Evolutionary conservation across 1,140 invertebrate genomes (phyloP), one percentile per base, ranked within the genome.

Genomic region (Cydia amplana): DNA sequence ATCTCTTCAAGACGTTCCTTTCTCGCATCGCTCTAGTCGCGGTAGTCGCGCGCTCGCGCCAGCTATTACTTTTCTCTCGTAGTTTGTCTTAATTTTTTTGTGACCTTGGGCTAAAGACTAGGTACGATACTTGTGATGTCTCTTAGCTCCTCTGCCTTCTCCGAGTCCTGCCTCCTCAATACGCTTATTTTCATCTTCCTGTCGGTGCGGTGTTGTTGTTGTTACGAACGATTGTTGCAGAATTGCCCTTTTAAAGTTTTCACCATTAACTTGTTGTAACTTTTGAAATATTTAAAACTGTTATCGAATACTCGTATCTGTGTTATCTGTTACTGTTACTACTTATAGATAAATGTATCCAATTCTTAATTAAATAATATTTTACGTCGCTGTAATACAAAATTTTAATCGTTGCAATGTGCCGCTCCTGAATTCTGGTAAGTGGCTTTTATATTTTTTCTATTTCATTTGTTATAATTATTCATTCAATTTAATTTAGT

Each of bases 261-360:
- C 65, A 70, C 28, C 16, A 70, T 81, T 83, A 82, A 81, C 78
- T 90, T 87, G 87, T 91, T 90, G 84, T 85, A 85, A 89, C 82
- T 90, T 90, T 90, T 89, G 82, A 89, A 87, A 88, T 88, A 87
- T 90, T 88, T 89, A 86, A 77, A 76, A 87, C 85, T 89, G 85
- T 91, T 91, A 86, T 89, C 88, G 75, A 85, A 86, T 87, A 89
- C 86, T 90, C 88, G 80, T 85, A 87, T 87, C 90, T 91, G 87
- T 91, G 88, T 91, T 92, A 92, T 85, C 89, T 92, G 89, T 92
- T 92, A 91, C 88, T 91, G 89, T 92, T 92, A 91, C 88, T 91
- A 91, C 77, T 89, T 91, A 87, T 87, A 79, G 74, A 80, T 86
- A 86, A 75, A 85, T 84, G 77, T 85, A 86, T 82, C 75, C 74